A percentile compares a stretch with the other conserved stretches of the same genome.
Conservation (phyloP, 2,797 vertebrate genomes). For the Tapera naevia region DNA sequence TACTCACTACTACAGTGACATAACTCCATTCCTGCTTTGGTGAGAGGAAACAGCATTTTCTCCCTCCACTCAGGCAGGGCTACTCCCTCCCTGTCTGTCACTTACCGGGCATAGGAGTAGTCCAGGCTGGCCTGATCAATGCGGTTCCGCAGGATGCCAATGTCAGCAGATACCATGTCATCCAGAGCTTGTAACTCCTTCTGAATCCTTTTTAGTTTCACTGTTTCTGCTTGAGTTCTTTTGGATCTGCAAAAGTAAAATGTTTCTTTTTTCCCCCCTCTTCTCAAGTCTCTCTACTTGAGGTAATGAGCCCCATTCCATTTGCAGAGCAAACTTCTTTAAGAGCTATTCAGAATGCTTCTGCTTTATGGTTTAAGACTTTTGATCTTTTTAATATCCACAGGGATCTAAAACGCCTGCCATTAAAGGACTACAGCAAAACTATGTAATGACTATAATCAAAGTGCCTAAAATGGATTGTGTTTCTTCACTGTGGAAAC, state of each 20-base stretch:
- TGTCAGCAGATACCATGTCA: constrained; percentile 92
- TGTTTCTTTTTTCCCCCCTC: too few relatives aligned
- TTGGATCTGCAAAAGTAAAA: constrained; percentile 82
- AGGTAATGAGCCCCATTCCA: neutral
- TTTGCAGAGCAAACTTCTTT: neutral
- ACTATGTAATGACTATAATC: constrained; percentile 63
- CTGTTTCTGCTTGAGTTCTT: constrained; percentile 91
- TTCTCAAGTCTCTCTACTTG: neutral
- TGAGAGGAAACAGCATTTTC: neutral
- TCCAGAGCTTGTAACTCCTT: constrained; percentile 93
- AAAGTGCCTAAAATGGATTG: constrained; percentile 60
- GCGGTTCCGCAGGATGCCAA: constrained; percentile 87
- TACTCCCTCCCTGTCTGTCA: neutral
- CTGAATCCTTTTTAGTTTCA: constrained; percentile 92
- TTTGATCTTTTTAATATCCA: constrained; percentile 42
- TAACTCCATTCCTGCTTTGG: neutral
- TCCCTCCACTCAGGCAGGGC: neutral
- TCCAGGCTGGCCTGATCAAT: constrained; percentile 94
- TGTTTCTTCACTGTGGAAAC: constrained; percentile 60
- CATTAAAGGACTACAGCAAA: constrained; percentile 47
- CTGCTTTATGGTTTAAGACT: neutral
- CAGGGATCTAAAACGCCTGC: constrained; percentile 48
- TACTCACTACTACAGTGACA: neutral
- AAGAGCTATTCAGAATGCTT: neutral
- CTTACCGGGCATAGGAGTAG: constrained; percentile 87